Evolutionary conservation across 2,888 invertebrate genomes (phyloP).

Genomic region (Lepidonotus clava): DNA sequence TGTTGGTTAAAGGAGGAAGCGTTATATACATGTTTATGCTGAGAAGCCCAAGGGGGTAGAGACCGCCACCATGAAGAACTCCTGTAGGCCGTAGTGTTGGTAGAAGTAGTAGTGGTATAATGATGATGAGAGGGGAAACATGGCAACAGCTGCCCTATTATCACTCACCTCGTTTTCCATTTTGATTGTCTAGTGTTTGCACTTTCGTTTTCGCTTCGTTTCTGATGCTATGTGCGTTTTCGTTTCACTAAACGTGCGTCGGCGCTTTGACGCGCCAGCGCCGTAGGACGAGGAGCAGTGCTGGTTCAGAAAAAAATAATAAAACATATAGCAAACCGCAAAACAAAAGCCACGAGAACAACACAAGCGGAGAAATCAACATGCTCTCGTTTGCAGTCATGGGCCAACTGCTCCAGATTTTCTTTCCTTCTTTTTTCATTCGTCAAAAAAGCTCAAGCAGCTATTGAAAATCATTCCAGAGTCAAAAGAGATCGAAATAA

Average conservation of each 20-base stretch:
- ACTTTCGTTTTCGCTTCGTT: slow-evolving; percentile 17
- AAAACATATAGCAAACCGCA: slow-evolving; percentile 53
- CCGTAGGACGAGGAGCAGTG: slow-evolving; percentile 39
- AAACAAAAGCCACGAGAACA: slow-evolving; percentile 47
- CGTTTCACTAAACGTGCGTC: slow-evolving; percentile 52
- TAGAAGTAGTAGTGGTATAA: not conserved
- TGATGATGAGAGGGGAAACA: slow-evolving; percentile 12
- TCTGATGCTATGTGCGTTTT: slow-evolving; percentile 52
- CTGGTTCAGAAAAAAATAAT: slow-evolving; percentile 54
- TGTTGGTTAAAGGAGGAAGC: too few relatives aligned
- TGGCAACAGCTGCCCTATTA: slow-evolving; percentile 26
- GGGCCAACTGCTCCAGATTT: not conserved
- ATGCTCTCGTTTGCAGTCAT: slow-evolving; percentile 42
- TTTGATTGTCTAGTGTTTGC: slow-evolving; percentile 47
- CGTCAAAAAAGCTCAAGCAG: not conserved
- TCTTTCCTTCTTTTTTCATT: not conserved
- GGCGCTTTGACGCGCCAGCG: slow-evolving; percentile 50
- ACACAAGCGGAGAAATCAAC: slow-evolving; percentile 45
- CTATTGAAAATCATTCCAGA: not conserved
- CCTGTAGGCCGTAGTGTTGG: not conserved
- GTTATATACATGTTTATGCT: too few relatives aligned
- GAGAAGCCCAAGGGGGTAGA: too few relatives aligned
- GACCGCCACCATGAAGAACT: too few relatives aligned
- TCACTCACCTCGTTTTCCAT: slow-evolving; percentile 49
- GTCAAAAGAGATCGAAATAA: not conserved